phyloP scores from a whole-genome alignment of 1,140 invertebrate genomes.

The Drosophila ironensis region DNA sequence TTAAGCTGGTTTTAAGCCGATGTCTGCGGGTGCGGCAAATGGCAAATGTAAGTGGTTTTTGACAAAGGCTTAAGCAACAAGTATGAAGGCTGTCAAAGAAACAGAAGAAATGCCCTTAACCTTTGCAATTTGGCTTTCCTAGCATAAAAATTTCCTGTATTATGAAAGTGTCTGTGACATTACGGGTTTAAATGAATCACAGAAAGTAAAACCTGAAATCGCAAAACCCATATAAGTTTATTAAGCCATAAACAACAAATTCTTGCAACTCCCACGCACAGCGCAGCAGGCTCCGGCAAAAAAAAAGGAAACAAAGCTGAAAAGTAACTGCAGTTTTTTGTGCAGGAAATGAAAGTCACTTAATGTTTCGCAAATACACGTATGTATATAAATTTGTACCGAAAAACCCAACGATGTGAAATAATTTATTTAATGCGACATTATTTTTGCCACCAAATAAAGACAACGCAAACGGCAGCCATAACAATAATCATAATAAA shows the following conservation, averaged over 20 bases:
- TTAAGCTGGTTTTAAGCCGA: not conserved
- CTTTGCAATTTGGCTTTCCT: not conserved
- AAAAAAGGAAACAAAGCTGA: too few species aligned
- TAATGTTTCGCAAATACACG: conserved; percentile 2
- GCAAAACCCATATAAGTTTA: conserved; percentile 28
- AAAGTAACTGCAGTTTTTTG: conserved; percentile 4
- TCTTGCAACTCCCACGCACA: conserved; percentile 38
- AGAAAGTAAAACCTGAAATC: conserved; percentile 24
- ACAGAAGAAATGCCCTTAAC: conserved; percentile 16
- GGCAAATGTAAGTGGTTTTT: conserved; percentile 15
- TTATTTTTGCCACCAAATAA: conserved; percentile 69
- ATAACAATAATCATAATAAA: conserved; percentile 56
- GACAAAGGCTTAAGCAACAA: conserved; percentile 12
- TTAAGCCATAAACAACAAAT: conserved; percentile 42
- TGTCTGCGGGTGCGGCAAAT: conserved; percentile 29
- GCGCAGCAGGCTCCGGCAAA: not conserved
- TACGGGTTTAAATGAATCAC: conserved; percentile 21
- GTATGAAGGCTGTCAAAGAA: conserved; percentile 17
- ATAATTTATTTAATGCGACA: conserved; percentile 73
- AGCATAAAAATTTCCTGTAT: not conserved
- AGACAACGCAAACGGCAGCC: conserved; percentile 59
- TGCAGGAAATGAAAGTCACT: conserved; percentile 72
- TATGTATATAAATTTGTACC: not conserved
- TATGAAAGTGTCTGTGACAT: conserved; percentile 6
- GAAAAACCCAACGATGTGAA: conserved; percentile 45